Conservation (phyloP, 2,797 vertebrate genomes). For the Muscicapa comitata region DNA sequence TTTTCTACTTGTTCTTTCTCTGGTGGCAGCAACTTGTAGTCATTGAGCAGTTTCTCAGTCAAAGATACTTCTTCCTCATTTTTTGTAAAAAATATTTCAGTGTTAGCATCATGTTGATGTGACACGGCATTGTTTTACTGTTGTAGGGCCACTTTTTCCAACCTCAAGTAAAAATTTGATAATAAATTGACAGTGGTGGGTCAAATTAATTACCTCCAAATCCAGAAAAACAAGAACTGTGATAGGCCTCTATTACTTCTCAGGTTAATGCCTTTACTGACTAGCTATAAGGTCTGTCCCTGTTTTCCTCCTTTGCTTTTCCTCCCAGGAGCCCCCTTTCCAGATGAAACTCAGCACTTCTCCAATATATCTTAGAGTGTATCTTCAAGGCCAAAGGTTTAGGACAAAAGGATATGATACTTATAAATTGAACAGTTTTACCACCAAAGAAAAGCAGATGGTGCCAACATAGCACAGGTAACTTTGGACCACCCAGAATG, state of each 20-base stretch:
- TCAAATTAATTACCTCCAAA: neutral
- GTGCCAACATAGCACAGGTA: neutral
- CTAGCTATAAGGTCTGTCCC: neutral
- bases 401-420: neutral
- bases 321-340: neutral
- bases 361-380: neutral
- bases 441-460: neutral
- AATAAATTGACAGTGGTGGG: neutral
- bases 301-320: neutral
- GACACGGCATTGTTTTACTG: neutral
- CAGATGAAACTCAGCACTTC: neutral
- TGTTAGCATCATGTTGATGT: neutral
- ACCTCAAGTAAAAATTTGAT: neutral
- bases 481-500: neutral
- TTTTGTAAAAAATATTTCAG: neutral
- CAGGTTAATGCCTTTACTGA: neutral
- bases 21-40: neutral
- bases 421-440: neutral
- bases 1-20: neutral
- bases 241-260: accelerated
- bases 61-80: neutral
- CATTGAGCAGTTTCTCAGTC: neutral
- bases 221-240: neutral
- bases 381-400: neutral
- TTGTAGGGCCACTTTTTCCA: neutral